A percentile compares a stretch with the other conserved stretches of the same genome.
Evolutionary conservation across 2,888 invertebrate genomes (phyloP).

Genomic region (Orchesella flavescens): DNA sequence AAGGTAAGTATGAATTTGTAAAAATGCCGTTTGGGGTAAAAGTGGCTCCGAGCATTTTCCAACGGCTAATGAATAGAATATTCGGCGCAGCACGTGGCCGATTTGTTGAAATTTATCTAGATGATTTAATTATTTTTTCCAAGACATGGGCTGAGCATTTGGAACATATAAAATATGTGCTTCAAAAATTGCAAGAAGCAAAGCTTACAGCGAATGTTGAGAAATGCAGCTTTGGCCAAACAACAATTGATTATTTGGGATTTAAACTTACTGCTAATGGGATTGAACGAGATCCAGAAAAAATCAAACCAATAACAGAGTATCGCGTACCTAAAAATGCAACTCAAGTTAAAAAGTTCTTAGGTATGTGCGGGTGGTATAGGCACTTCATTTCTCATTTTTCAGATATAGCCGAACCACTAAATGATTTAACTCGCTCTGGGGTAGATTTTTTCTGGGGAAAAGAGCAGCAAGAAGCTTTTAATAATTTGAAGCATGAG

Average conservation of each 20-base stretch:
- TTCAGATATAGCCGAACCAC: conserved; percentile 70
- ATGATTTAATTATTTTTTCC: conserved; percentile 72
- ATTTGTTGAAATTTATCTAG: conserved; percentile 69
- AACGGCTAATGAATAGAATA: conserved; percentile 69
- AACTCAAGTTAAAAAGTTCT: conserved; percentile 70
- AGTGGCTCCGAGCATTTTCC: conserved; percentile 72
- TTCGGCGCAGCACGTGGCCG: conserved; percentile 12
- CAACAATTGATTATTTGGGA: conserved; percentile 73
- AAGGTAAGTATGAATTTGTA: conserved; percentile 72
- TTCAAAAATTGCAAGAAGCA: conserved; percentile 65
- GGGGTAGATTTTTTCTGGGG: conserved; percentile 64
- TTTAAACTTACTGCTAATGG: conserved; percentile 72
- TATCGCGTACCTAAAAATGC: conserved; percentile 70
- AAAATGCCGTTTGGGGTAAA: conserved; percentile 67
- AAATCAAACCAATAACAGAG: conserved; percentile 69
- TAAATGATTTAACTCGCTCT: conserved; percentile 70
- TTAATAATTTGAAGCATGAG: conserved; percentile 55
- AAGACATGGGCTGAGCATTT: conserved; percentile 71
- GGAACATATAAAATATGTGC: conserved; percentile 65
- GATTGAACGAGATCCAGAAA: conserved; percentile 70
- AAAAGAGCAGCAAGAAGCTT: conserved; percentile 56
- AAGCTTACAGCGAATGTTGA: conserved; percentile 71
- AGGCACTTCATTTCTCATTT: conserved; percentile 72
- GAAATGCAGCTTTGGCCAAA: conserved; percentile 72
- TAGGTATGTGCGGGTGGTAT: conserved; percentile 73